Evolutionary conservation across 2,797 vertebrate genomes (phyloP).

Genomic region (Acipenser oxyrinchus): DNA sequence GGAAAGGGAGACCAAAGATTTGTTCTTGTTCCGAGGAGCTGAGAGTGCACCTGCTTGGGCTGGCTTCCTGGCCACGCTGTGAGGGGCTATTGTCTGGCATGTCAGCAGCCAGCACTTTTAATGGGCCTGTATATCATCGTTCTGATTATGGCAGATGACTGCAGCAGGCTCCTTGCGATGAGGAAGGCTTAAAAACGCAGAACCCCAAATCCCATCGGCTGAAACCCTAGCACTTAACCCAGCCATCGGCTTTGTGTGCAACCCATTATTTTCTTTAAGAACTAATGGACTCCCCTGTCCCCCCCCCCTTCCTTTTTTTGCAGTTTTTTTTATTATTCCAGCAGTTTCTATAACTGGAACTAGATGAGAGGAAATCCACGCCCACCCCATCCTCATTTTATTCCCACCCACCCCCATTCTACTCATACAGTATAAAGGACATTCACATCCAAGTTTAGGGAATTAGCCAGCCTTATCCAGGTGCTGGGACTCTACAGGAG

Average conservation of each 20-base stretch:
- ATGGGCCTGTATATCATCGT: conserved; percentile 58
- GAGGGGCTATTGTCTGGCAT: conserved; percentile 65
- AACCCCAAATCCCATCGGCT: conserved; percentile 56
- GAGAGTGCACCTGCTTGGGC: conserved; percentile 56
- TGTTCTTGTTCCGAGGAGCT: conserved; percentile 41
- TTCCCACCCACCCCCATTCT: too few relatives aligned
- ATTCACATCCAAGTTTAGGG: too few relatives aligned
- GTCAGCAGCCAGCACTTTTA: conserved; percentile 61
- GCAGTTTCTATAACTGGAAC: neutral
- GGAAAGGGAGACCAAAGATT: conserved; percentile 38
- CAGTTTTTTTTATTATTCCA: conserved; percentile 42
- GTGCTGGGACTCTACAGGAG: too few relatives aligned
- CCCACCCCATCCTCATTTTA: too few relatives aligned
- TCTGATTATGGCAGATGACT: conserved; percentile 58
- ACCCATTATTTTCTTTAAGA: conserved; percentile 46
- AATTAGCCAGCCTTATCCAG: too few relatives aligned
- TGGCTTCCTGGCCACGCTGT: conserved; percentile 66
- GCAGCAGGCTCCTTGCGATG: conserved; percentile 36
- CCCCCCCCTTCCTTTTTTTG: conserved; percentile 39
- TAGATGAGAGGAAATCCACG: neutral
- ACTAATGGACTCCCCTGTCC: conserved; percentile 44
- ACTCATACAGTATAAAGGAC: too few relatives aligned
- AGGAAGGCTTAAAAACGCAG: conserved; percentile 47
- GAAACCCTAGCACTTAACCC: conserved; percentile 79
- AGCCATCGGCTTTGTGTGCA: conserved; percentile 60